Conservation (phyloP, 2,888 invertebrate species). For the Eutolmus rufibarbis region DNA sequence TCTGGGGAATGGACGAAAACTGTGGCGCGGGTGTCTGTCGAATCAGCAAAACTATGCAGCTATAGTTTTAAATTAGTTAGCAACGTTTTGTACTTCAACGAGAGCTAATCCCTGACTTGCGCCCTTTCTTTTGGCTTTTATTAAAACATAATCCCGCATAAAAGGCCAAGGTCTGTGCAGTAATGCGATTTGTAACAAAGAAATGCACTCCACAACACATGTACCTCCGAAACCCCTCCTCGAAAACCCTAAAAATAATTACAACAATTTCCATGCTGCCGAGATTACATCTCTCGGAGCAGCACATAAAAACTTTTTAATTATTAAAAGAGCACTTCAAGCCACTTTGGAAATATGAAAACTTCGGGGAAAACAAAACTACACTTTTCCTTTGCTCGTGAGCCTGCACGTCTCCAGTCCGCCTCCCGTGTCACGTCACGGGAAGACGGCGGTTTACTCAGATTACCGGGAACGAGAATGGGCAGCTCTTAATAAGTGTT, state of each 20-base stretch:
- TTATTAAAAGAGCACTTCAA: constrained; percentile 5
- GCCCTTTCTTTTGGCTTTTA: neutral
- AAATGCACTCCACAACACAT: neutral
- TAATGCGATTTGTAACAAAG: neutral
- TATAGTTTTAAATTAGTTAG: neutral
- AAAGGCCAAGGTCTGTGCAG: neutral
- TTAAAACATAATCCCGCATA: neutral
- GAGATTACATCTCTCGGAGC: neutral
- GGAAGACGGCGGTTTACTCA: neutral
- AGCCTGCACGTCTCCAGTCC: neutral
- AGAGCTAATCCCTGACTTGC: neutral
- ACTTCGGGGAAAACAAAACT: constrained; percentile 1
- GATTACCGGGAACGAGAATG: neutral
- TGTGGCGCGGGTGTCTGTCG: neutral
- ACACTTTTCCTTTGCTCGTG: neutral
- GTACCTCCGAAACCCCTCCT: neutral
- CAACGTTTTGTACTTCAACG: neutral
- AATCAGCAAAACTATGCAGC: neutral
- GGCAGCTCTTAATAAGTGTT: constrained; percentile 24
- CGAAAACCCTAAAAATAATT: constrained; percentile 2
- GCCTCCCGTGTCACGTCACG: neutral
- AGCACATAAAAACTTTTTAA: constrained; percentile 24
- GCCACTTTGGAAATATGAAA: constrained; percentile 9
- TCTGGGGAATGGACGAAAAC: neutral
- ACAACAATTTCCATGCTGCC: neutral